phyloP scores from a whole-genome alignment of 1,140 invertebrate species.

The Philopotamus ludificatus region DNA sequence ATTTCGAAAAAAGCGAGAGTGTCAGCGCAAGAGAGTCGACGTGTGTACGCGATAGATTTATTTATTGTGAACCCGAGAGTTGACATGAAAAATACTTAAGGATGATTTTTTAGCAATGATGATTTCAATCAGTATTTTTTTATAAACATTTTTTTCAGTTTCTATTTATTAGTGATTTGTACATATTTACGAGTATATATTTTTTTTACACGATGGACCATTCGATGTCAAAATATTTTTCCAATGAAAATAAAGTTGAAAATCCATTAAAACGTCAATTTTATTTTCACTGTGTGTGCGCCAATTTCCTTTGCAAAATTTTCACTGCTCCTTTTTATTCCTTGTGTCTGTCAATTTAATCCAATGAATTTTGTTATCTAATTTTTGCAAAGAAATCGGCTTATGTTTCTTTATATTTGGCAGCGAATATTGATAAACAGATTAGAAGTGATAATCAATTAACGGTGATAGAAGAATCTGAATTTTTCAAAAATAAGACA shows the following conservation, averaged over 20 bases:
- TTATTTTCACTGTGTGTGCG: constrained; percentile 9
- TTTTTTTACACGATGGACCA: constrained; percentile 42
- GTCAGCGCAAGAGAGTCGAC: background rate
- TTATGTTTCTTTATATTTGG: too few species aligned
- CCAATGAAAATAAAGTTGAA: constrained; percentile 36
- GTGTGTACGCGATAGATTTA: background rate
- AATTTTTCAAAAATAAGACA: too few species aligned
- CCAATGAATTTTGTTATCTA: too few species aligned
- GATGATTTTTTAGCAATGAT: constrained; percentile 34
- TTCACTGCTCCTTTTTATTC: too few species aligned
- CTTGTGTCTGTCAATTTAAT: too few species aligned
- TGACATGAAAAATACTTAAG: constrained; percentile 2
- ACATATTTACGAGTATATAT: constrained; percentile 43
- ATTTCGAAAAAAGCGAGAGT: background rate
- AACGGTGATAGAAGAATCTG: too few species aligned
- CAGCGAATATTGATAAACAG: too few species aligned
- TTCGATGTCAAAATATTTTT: constrained; percentile 43
- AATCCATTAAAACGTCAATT: constrained; percentile 24
- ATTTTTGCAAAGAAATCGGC: too few species aligned
- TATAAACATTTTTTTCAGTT: constrained; percentile 40
- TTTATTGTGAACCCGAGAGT: background rate
- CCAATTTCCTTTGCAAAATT: too few species aligned
- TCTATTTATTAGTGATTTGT: constrained; percentile 38
- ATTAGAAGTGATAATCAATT: too few species aligned
- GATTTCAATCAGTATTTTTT: constrained; percentile 42